Conservation (phyloP, 2,797 vertebrate species). For the Peromyscus eremicus region DNA sequence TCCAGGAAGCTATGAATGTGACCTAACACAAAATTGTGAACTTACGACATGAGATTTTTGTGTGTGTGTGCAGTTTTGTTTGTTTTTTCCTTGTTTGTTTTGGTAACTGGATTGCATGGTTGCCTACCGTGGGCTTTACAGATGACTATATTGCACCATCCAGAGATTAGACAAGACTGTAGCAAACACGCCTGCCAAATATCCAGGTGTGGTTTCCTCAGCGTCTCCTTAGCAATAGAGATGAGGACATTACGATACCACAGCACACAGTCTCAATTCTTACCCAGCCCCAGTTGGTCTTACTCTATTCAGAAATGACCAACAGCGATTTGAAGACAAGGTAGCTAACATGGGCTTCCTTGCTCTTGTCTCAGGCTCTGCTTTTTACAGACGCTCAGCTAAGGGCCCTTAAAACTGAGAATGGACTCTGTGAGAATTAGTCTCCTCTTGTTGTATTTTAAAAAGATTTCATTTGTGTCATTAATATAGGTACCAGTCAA, state of each 20-base stretch:
- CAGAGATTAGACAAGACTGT: neutral
- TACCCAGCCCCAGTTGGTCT: neutral
- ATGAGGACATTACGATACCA: rapidly evolving
- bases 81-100: neutral
- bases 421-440: neutral
- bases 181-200: neutral
- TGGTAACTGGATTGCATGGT: neutral
- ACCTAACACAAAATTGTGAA: neutral
- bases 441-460: neutral
- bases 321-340: neutral
- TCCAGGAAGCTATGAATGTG: neutral
- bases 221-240: neutral
- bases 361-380: neutral
- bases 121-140: neutral
- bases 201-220: neutral
- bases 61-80: neutral
- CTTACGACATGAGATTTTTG: neutral
- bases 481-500: neutral
- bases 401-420: neutral
- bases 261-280: neutral
- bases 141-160: neutral
- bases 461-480: neutral
- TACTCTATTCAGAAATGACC: neutral
- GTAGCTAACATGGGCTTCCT: neutral
- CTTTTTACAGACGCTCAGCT: neutral